These are phyloP conservation scores for Odontocerum albicorne DNA, from an alignment of 2,888 invertebrate species.

Conservation along the genomic window DNA sequence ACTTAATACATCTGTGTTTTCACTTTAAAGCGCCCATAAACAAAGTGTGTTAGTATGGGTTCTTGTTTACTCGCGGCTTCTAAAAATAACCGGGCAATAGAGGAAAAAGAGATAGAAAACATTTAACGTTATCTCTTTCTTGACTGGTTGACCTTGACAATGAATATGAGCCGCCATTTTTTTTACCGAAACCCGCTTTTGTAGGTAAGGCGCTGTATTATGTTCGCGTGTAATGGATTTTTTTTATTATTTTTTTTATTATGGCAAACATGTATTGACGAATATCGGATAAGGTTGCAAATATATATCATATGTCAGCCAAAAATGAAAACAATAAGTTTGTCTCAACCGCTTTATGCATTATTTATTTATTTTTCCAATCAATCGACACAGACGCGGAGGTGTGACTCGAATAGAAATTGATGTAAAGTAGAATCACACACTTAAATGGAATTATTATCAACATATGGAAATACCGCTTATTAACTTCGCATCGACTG, in stretches of 20 bases:
- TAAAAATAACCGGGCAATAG: constrained; percentile 22
- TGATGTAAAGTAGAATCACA: too few species aligned
- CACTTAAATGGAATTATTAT: too few species aligned
- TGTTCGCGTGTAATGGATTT: not conserved
- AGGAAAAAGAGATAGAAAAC: constrained; percentile 9
- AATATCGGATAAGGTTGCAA: constrained; percentile 6
- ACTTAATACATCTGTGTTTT: constrained; percentile 2
- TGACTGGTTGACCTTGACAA: constrained; percentile 57
- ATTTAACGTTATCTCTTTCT: constrained; percentile 43
- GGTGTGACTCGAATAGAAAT: too few species aligned
- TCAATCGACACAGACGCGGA: too few species aligned
- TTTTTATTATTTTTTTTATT: not conserved
- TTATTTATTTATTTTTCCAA: not conserved
- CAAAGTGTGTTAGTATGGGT: constrained; percentile 1
- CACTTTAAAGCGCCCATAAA: constrained; percentile 10
- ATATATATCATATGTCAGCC: not conserved
- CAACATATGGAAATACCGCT: too few species aligned
- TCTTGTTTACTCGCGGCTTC: constrained; percentile 12
- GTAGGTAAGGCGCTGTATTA: not conserved
- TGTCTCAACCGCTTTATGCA: constrained; percentile 4
- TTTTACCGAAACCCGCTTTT: not conserved
- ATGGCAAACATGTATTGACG: not conserved
- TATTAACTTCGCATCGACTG: not conserved
- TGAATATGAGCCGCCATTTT: constrained; percentile 42
- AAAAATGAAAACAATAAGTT: constrained; percentile 4